These are phyloP conservation scores for Umimayanthus chanpuru DNA, from an alignment of 92 coral and sea anemone species.

Conservation along the genomic window DNA sequence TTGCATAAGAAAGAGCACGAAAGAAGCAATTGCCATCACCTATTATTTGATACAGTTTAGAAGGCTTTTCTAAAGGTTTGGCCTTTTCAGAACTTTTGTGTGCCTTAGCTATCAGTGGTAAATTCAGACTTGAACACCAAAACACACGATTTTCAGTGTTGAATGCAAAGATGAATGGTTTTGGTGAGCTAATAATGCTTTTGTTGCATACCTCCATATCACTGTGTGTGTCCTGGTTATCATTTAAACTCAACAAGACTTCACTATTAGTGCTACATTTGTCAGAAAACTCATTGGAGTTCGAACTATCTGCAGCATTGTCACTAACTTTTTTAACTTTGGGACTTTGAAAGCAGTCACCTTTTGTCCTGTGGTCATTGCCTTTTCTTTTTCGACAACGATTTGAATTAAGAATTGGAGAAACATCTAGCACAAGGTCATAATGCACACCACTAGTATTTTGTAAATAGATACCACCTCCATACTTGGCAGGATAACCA, in stretches of 20 bases:
- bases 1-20: conserved; percentile 34
- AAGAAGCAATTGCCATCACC: conserved; percentile 43
- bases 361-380: neutral
- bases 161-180: too few relatives aligned
- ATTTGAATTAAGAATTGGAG: too few relatives aligned
- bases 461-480: conserved; percentile 56
- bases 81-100: conserved; percentile 25
- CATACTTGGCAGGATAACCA: conserved; percentile 37
- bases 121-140: conserved; percentile 46
- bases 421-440: conserved; percentile 59
- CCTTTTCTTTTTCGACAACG: too few relatives aligned
- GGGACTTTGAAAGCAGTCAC: too few relatives aligned
- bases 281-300: too few relatives aligned
- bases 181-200: too few relatives aligned
- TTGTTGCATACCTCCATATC: neutral
- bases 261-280: too few relatives aligned
- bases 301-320: neutral
- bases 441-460: conserved; percentile 66
- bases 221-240: too few relatives aligned
- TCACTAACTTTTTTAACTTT: too few relatives aligned
- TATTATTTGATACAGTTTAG: conserved; percentile 36
- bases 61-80: conserved; percentile 33
- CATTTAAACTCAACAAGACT: too few relatives aligned
- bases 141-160: conserved; percentile 9
- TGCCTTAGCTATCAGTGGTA: conserved; percentile 29